Evolutionary conservation across 2,888 invertebrate genomes (phyloP).

Genomic region (Gastrophysa polygoni): DNA sequence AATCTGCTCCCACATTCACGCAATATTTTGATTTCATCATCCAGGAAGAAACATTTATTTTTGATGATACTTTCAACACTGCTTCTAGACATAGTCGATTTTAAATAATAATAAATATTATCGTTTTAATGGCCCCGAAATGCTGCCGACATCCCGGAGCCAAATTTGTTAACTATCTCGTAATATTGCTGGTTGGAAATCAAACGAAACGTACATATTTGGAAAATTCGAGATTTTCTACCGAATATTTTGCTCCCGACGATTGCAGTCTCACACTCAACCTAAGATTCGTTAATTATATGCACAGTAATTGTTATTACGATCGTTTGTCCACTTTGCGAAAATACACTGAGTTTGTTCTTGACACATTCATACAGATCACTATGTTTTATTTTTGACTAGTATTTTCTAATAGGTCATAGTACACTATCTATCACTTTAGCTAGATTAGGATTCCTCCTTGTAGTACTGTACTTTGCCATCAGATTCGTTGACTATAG

Average conservation of each 20-base stretch:
- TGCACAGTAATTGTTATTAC: background rate
- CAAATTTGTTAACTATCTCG: conserved; percentile 39
- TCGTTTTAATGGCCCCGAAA: conserved; percentile 37
- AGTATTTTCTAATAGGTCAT: conserved; percentile 28
- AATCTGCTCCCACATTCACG: background rate
- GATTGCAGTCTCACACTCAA: background rate
- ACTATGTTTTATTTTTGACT: conserved; percentile 33
- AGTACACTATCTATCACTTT: conserved; percentile 33
- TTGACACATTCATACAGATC: conserved; percentile 6
- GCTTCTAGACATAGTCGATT: conserved; percentile 21
- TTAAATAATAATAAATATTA: conserved; percentile 29
- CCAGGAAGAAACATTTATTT: conserved; percentile 33
- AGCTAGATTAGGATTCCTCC: conserved; percentile 58
- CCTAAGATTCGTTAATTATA: background rate
- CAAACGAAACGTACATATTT: conserved; percentile 23
- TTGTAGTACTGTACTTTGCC: conserved; percentile 66
- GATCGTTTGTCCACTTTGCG: conserved; percentile 3
- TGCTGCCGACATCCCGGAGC: conserved; percentile 36
- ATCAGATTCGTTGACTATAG: conserved; percentile 60
- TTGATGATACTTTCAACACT: conserved; percentile 32
- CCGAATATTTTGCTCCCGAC: conserved; percentile 30
- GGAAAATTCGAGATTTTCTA: conserved; percentile 36
- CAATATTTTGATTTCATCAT: background rate
- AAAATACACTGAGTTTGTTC: conserved; percentile 27
- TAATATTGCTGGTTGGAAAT: conserved; percentile 36